Evolutionary conservation across 2,888 invertebrate species (phyloP), one percentile per base, ranked within the genome.

Genomic region (Melanophora roralis): DNA sequence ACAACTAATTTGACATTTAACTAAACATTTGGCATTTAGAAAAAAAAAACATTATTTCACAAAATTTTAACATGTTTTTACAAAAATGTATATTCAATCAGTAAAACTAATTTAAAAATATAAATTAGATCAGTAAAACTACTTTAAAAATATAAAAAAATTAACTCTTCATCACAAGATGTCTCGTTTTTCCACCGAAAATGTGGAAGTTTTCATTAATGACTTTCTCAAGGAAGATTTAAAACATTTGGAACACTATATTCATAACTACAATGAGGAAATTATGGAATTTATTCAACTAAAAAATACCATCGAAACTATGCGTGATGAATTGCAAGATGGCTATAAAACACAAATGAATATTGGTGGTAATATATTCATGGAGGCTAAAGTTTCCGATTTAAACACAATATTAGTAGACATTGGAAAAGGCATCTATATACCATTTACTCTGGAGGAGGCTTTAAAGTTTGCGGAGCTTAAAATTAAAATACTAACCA

Each of bases 351-450:
- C 94, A 0, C 92, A 94, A 89, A 92, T 97, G 27, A 95, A 97
- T 86, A 90, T 97, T 34, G 97, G 97, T n/a, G 94, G 94, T 84
- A 95, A 94, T 87, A 94, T 96, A 83, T 97, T 95, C 85, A 93
- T 95, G 87, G 94, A 96, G 34, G 83, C 83, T 0, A 91, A 93
- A 73, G 93, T 96, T 40, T 89, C 91, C 57, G 75, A 78, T 59
- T 93, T 95, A 86, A 92, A 93, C 0, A 91, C 89, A 45, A 92
- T 97, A 62, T 90, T 94, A 23, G 91, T 97, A 23, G 92, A 95
- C 86, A 90, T 97, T 77, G 97, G 97, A 0, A 92, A 94, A 83
- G 94, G 95, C 65, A 92, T 94, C 85, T 96, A 92, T 87, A 89
- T 96, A 36, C 95, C 96, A 86, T 93, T 96, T 83, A 92, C 92